Percentiles rank a stretch among this genome's conserved stretches.
These are phyloP conservation scores for Caenorhabditis wallacei DNA, from an alignment of 2,888 invertebrate genomes.

Conservation along the genomic window DNA sequence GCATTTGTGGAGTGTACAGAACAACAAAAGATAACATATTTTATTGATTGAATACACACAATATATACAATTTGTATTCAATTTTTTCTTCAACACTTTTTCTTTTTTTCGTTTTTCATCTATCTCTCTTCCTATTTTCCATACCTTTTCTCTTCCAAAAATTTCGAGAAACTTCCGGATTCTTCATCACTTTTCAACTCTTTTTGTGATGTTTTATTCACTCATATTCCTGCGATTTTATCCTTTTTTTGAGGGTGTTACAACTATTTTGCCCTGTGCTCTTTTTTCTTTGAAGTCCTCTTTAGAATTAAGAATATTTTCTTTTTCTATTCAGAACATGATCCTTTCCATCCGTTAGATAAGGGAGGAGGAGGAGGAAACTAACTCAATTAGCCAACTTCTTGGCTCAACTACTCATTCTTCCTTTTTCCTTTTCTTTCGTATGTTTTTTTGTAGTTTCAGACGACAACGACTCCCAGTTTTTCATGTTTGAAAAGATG, in stretches of 20 bases:
- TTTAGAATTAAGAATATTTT: slow-evolving; percentile 20
- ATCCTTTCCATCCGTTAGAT: slow-evolving; percentile 51
- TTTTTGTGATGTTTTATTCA: slow-evolving; percentile 36
- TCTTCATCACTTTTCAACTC: slow-evolving; percentile 20
- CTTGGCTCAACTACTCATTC: slow-evolving; percentile 15
- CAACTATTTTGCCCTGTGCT: slow-evolving; percentile 11
- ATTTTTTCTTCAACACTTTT: slow-evolving; percentile 22
- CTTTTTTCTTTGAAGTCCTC: slow-evolving; percentile 1
- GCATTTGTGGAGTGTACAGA: slow-evolving; percentile 39
- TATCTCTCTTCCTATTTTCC: slow-evolving; percentile 28
- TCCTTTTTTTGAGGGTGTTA: slow-evolving; percentile 3
- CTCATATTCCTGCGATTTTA: slow-evolving; percentile 12
- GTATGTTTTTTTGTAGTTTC: slow-evolving; percentile 47
- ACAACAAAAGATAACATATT: slow-evolving; percentile 55
- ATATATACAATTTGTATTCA: slow-evolving; percentile 28
- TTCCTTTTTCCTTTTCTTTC: neutral
- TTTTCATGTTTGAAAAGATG: slow-evolving; percentile 61
- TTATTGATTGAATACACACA: slow-evolving; percentile 48
- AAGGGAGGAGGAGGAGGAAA: slow-evolving; percentile 17
- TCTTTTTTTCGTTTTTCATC: slow-evolving; percentile 31
- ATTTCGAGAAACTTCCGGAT: slow-evolving; percentile 28
- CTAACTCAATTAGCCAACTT: slow-evolving; percentile 61
- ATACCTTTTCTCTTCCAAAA: neutral
- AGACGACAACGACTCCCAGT: slow-evolving; percentile 44
- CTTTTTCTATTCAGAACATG: slow-evolving; percentile 44